Percentiles rank a stretch among this genome's conserved stretches.
Evolutionary conservation across 2,888 invertebrate species (phyloP).

Genomic region (Cosmia pyralina): DNA sequence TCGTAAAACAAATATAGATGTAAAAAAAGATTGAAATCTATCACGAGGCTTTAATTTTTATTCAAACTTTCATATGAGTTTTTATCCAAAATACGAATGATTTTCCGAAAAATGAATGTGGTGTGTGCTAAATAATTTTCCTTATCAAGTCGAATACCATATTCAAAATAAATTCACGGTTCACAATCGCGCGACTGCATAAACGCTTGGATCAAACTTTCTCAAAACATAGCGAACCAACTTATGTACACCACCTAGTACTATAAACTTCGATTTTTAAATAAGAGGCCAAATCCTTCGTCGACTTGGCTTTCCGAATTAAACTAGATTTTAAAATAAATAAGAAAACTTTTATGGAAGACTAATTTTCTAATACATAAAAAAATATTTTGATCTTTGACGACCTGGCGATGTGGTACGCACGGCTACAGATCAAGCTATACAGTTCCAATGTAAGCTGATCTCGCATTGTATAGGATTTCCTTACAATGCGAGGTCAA

Average conservation of each 20-base stretch:
- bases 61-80: not conserved
- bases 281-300: slow-evolving; percentile 19
- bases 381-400: slow-evolving; percentile 45
- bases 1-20: not conserved
- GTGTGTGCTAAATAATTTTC: not conserved
- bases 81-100: not conserved
- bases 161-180: not conserved
- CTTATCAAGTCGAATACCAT: not conserved
- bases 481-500: too few species aligned
- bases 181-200: slow-evolving; percentile 27
- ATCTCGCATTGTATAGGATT: too few species aligned
- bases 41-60: not conserved
- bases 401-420: not conserved
- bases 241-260: slow-evolving; percentile 17
- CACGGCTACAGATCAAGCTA: too few species aligned
- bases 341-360: slow-evolving; percentile 34
- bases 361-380: slow-evolving; percentile 35
- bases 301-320: slow-evolving; percentile 37
- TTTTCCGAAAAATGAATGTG: not conserved
- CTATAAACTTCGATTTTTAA: not conserved
- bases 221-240: slow-evolving; percentile 18
- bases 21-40: not conserved
- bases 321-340: slow-evolving; percentile 26
- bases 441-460: too few species aligned
- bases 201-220: slow-evolving; percentile 11